Percentiles rank a stretch among this genome's conserved stretches.
Conservation (phyloP, 2,888 invertebrate species). For the Chymomyza amoena region DNA sequence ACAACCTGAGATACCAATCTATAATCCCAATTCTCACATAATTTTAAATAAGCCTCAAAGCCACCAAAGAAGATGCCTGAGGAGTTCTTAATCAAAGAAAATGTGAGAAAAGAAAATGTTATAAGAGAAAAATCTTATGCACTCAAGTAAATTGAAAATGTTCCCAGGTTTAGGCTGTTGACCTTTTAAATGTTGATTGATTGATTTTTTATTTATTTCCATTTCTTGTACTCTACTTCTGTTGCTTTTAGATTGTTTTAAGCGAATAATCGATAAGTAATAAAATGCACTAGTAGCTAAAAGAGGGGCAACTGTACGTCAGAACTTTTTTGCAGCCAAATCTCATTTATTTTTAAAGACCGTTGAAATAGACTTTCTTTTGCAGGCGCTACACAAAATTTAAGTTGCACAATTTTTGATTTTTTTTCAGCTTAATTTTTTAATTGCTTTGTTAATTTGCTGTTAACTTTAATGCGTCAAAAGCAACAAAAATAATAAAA, state of each 20-base stretch:
- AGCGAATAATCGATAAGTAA: background rate
- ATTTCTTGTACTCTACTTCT: background rate
- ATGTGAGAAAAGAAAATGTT: background rate
- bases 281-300: background rate
- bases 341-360: background rate
- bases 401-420: background rate
- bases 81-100: background rate
- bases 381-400: background rate
- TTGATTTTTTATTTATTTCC: background rate
- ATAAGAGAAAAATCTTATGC: background rate
- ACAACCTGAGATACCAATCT: background rate
- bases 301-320: no score
- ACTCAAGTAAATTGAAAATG: no score
- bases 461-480: background rate
- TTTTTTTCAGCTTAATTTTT: background rate
- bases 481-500: conserved; percentile 6
- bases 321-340: background rate
- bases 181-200: background rate
- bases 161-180: background rate
- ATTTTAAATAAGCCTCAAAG: background rate
- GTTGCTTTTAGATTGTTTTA: background rate
- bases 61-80: background rate
- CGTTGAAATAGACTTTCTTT: background rate
- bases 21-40: background rate
- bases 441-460: conserved; percentile 1